Evolutionary conservation across 1,140 invertebrate genomes (phyloP), one percentile per base, ranked within the genome.

Genomic region (Neodiprion virginianus): DNA sequence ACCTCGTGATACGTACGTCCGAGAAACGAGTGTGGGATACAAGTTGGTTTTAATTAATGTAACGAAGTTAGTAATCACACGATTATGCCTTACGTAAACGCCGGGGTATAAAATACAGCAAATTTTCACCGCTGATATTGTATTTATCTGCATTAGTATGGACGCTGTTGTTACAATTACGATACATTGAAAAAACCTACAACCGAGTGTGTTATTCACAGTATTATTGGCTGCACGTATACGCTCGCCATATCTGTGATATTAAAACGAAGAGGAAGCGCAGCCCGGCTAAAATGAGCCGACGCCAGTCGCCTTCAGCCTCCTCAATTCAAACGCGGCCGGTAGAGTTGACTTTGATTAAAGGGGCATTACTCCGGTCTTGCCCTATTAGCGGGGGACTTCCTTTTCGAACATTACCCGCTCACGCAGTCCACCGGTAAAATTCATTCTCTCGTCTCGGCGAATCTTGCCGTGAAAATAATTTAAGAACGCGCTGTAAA

Each of bases 251-350:
- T 61, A 40, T 61, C 53, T 61, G 53, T 61, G 53, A 40, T 61
- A 61, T 61, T 61, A 61, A 14, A 61, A 61, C 53, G 53, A 12
- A 17, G 53, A 61, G 53, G 53, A 8, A 61, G n/a, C 5, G 11
- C 53, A 8, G 28, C 28, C 53, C 53, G 53, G 11, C 53, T 12
- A 61, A 12, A 12, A 61, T 17, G 11, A 17, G n/a, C 53, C 53
- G 53, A 61, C 53, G 53, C 53, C 11, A 61, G 53, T 61, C 11
- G 53, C 11, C 53, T 61, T 8, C 53, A 61, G 53, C 8, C 53
- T 61, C 53, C 17, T 65, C 61, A 69, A 69, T 69, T 69, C 21
- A 69, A 69, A 69, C 67, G 67, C 67, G 67, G 23, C 40, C 23
- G n/a, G 21, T 14, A 69, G 67, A 23, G 67, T 69, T 69, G 40